Percentiles rank a stretch among this genome's conserved stretches.
Conservation (phyloP, 2,888 invertebrate species). For the Arge pagana region DNA sequence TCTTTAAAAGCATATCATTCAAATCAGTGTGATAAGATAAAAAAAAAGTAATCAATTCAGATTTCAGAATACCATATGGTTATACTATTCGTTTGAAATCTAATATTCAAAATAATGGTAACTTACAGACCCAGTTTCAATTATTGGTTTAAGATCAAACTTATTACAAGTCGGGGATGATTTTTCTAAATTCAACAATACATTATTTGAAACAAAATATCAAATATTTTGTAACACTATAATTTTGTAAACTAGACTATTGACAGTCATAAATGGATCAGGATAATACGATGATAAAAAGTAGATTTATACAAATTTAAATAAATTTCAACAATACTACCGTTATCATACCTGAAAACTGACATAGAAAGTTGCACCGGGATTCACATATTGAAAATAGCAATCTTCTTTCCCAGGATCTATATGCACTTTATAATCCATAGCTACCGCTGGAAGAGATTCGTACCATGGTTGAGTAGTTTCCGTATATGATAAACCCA, state of each 20-base stretch:
- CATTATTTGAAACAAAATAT: too few relatives aligned
- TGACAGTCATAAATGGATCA: conserved; percentile 5
- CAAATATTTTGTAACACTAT: background rate
- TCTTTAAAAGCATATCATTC: too few relatives aligned
- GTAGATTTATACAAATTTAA: conserved; percentile 7
- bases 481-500: conserved; percentile 42
- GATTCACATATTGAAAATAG: conserved; percentile 91
- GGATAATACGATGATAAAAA: background rate
- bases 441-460: conserved; percentile 86
- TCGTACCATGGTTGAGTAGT: conserved; percentile 80
- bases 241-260: conserved; percentile 1
- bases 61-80: too few relatives aligned
- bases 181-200: too few relatives aligned
- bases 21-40: too few relatives aligned
- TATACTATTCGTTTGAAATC: too few relatives aligned
- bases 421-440: conserved; percentile 95
- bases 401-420: conserved; percentile 96
- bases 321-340: conserved; percentile 1
- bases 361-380: conserved; percentile 90
- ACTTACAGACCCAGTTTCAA: too few relatives aligned
- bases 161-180: too few relatives aligned
- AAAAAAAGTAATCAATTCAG: too few relatives aligned
- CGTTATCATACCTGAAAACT: conserved; percentile 79
- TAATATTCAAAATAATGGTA: too few relatives aligned
- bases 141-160: too few relatives aligned